These are phyloP conservation scores for Knipowitschia caucasica DNA, from an alignment of 2,797 vertebrate species.

Conservation along the genomic window DNA sequence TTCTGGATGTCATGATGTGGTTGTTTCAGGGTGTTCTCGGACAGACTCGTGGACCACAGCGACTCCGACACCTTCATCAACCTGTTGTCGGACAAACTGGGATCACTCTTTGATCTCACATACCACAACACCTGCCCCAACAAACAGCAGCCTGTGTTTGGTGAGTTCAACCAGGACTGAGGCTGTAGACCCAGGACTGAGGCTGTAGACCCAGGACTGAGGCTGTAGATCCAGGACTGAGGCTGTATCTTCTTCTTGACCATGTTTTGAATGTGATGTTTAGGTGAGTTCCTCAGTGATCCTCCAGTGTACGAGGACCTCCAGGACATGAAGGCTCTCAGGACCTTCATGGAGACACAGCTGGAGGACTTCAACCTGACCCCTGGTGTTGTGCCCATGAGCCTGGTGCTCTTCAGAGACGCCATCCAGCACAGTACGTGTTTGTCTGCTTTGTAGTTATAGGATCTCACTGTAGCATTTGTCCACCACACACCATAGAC, in stretches of 20 bases:
- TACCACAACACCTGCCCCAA: conserved; percentile 84
- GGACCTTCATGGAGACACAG: conserved; percentile 80
- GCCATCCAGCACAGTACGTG: conserved; percentile 85
- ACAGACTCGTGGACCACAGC: conserved; percentile 79
- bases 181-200: no score
- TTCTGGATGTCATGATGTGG: no score
- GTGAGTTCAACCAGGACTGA: no score
- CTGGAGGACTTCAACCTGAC: conserved; percentile 81
- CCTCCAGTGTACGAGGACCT: conserved; percentile 83
- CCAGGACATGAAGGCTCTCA: conserved; percentile 74
- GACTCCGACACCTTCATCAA: conserved; percentile 79
- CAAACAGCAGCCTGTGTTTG: conserved; percentile 82
- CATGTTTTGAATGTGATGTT: no score
- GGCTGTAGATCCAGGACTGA: no score
- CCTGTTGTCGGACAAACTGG: conserved; percentile 81
- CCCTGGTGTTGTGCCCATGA: conserved; percentile 79
- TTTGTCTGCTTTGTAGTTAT: no score
- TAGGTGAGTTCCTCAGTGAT: conserved; percentile 84
- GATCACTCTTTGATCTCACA: conserved; percentile 78
- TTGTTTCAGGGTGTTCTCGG: conserved; percentile 84
- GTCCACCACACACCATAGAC: no score
- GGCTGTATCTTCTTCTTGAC: no score
- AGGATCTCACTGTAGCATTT: no score
- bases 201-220: no score
- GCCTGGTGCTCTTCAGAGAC: conserved; percentile 84